Base-by-base conservation (phyloP, 2,888 invertebrate genomes). In the Chouioia cunea region DNA sequence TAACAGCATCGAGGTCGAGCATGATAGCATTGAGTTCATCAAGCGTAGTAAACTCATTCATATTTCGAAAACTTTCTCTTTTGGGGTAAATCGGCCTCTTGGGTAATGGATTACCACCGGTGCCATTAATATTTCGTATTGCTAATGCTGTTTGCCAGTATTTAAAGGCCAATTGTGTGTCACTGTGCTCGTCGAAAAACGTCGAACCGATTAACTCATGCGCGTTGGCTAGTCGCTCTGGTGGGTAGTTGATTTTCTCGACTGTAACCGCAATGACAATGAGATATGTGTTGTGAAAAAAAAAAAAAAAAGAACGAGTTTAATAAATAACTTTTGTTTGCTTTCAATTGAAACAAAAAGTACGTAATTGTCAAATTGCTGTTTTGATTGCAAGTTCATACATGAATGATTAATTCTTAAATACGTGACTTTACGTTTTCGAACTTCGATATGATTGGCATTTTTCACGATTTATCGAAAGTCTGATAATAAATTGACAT, bases 151-250 rank as follows among this genome's bases (percentile, higher is more conserved):
- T 89, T 63, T 91, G 90, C 97, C 97, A 97, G 80, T 93, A 91
- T 70, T 89, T 87, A 69, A 94, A 86, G 70, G 94, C 92, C 47
- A 89, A 89, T 73, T 88, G 86, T 12, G 90, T 89, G 86, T 95
- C 94, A 86, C 93, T 92, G 85, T 93, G 92, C 86, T 96, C 96
- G 86, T 97, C 96, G 62, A 97, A 88, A 86, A 92, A 95, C 67
- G 96, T 95, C 20, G 95, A 91, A 1, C 94, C 96, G 83, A 97
- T 91, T 78, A 97, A 87, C 86, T 97, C 97, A 83, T 93, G 91
- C 8, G 96, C 95, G 87, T 96, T 93, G 0, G 96, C 95, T 65
- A 93, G 85, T 77, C 93, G 89, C 81, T 91, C 91, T 2, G 89
- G 86, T 23, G 89, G 79, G 85, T 93, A 95, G 59, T 84, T 82